Evolutionary conservation across 2,113 vertebrate genomes (phyloP), one percentile per base, ranked within the genome.

Genomic region (Boulengeromyrus knoepffleri): DNA sequence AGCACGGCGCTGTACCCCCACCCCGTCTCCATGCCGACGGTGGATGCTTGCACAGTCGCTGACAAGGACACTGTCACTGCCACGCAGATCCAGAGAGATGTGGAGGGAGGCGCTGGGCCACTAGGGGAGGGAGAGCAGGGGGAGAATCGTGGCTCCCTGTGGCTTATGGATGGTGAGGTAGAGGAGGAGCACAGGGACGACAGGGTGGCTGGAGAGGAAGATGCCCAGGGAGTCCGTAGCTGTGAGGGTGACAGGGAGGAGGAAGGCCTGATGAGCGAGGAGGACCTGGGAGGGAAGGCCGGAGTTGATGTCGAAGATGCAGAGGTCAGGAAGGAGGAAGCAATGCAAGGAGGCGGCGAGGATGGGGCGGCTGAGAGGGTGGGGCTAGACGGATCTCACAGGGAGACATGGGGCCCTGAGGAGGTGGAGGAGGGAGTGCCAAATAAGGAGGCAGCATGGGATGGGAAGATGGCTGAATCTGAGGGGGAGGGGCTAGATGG

Each of bases 1-100:
- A 92, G 93, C 92, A 95, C 95, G 0, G 92, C 94, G 7, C 93
- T 96, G 17, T 95, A 94, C 19, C 45, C 89, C 7, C 93, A 92
- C 9, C 46, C 92, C 0, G 88, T 92, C 36, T 90, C 89, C 53
- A 89, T 42, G 74, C 74, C 74, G 17, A 80, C 80, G 39, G 49
- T 66, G 36, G 91, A 91, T 17, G 89, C 91, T 0, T 5, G 89
- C 24, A 89, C 88, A 9, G 91, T 90, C 24, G 89, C 93, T 56
- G 94, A 95, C 70, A 92, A 92, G 56, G 77, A 90, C 39, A 93
- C 91, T 0, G 83, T 91, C 66, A 84, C 90, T 77, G 90, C 70
- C 0, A 92, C 92, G 17, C 92, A 91, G 90, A 89, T 92, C 45
- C 93, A 92, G 89, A 89, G 52, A 36, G 88, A 91, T 8, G 70